Evolutionary conservation across 1,140 invertebrate species (phyloP).

Genomic region (Contarinia nasturtii): DNA sequence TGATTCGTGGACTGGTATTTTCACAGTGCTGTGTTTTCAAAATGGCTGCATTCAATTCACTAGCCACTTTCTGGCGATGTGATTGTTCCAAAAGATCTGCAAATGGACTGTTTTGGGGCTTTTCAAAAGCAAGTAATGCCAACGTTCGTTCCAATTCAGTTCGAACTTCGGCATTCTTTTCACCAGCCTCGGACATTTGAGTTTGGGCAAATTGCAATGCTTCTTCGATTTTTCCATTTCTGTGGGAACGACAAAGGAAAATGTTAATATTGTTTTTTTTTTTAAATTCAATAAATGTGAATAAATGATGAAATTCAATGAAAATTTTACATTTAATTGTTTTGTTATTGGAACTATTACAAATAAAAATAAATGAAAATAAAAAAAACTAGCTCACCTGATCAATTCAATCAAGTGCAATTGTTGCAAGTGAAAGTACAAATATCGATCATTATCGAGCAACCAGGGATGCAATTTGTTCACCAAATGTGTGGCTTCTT

Average conservation of each 20-base stretch:
- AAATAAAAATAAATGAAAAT: neutral
- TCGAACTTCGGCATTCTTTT: slow-evolving; percentile 62
- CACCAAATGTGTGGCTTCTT: slow-evolving; percentile 82
- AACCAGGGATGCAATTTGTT: slow-evolving; percentile 90
- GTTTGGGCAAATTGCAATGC: slow-evolving; percentile 91
- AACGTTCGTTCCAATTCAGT: slow-evolving; percentile 70
- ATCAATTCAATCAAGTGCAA: slow-evolving; percentile 90
- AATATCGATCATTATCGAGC: slow-evolving; percentile 82
- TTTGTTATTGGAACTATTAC: too few species aligned
- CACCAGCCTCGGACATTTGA: slow-evolving; percentile 79
- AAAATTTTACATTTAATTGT: neutral
- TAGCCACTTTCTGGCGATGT: slow-evolving; percentile 90
- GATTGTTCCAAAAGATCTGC: slow-evolving; percentile 82
- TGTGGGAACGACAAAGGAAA: slow-evolving; percentile 4
- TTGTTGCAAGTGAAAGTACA: slow-evolving; percentile 94
- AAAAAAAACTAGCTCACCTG: slow-evolving; percentile 24
- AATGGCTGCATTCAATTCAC: slow-evolving; percentile 92
- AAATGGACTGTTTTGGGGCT: slow-evolving; percentile 87
- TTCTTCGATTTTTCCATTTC: slow-evolving; percentile 73
- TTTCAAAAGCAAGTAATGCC: slow-evolving; percentile 89
- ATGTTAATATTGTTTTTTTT: too few species aligned
- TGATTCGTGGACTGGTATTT: slow-evolving; percentile 72
- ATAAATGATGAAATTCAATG: neutral
- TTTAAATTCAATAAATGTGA: neutral
- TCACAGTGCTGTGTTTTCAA: slow-evolving; percentile 80